Evolutionary conservation across 2,113 vertebrate genomes (phyloP).

Genomic region (Plecturocebus donacophilus): DNA sequence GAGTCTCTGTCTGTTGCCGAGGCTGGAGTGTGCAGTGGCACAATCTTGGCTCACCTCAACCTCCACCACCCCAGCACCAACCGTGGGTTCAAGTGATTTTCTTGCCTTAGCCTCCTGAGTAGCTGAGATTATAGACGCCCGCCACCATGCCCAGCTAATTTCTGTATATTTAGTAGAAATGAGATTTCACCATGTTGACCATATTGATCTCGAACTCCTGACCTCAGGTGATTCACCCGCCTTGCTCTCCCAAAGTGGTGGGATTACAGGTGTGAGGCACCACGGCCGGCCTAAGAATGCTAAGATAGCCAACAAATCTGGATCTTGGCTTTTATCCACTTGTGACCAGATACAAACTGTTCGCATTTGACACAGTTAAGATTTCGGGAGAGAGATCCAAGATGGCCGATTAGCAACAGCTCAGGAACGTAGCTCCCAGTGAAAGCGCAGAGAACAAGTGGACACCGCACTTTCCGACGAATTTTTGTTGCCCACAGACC

Average conservation of each 20-base stretch:
- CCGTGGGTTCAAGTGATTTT: neutral
- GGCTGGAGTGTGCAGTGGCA: neutral
- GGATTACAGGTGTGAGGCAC: neutral
- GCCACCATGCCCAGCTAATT: neutral
- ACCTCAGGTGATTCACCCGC: neutral
- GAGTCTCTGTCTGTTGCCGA: neutral
- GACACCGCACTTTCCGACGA: too few species aligned
- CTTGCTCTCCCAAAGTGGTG: neutral
- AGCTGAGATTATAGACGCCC: neutral
- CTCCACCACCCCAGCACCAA: neutral
- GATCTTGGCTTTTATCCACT: neutral
- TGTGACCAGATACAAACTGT: slow-evolving; percentile 6
- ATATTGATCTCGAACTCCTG: neutral
- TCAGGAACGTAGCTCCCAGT: too few species aligned
- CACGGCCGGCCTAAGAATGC: neutral
- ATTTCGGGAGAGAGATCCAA: too few species aligned
- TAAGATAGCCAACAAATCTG: slow-evolving; percentile 14
- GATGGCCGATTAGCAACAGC: too few species aligned
- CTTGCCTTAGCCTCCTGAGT: neutral
- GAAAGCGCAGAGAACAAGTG: too few species aligned
- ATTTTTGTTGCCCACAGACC: too few species aligned
- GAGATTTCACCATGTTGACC: neutral
- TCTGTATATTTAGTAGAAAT: neutral
- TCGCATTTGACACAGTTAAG: neutral
- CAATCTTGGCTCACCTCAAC: neutral